Base-by-base conservation (phyloP, 2,113 vertebrate genomes). In the Semnornis frantzii region DNA sequence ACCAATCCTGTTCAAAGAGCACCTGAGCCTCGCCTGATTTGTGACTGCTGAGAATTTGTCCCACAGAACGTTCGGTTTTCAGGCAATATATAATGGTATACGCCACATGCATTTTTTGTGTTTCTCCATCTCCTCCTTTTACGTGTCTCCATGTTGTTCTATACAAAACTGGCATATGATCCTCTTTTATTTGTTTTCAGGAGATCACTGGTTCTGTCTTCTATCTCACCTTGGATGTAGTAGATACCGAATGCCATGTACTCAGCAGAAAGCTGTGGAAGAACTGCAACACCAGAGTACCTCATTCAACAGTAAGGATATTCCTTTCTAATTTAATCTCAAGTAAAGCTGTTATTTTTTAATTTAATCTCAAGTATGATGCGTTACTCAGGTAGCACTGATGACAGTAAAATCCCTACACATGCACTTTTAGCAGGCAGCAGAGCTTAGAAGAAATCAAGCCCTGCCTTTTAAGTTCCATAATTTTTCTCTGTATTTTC, bases 141-240 rank as follows among this genome's bases (percentile, higher is more conserved):
- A 5, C 6, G 24, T 37, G 31, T 23, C 25, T 16, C 27, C 62
- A 6, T 52, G 65, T 78, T 34, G 18, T 44, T 76, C 23, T 25
- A 25, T 21, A 50, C 28, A 37, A 79, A 88, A 71, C 15, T 55
- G 20, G 20, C 8, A 62, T 50, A n/a, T 50, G n/a, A 90, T 5
- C 3, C 2, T 63, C 76, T 54, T 44, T 62, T 39, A 42, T 34
- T 65, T 91, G 21, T 69, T 92, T 85, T 52, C 83, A 97, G 96
- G 77, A 70, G 52, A 77, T 34, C 11, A 58, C 12, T 39, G 97
- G 95, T 14, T 96, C 94, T 79, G 21, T 97, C 65, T 98, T 95
- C 92, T 98, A 96, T 52, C 79, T 98, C 50, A 86, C 80, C 3
- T 17, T 98, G 93, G 97, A 98, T 4, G 97, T 98, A 42, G n/a